phyloP scores from a whole-genome alignment of 2,888 invertebrate species.

The Diaperis boleti region DNA sequence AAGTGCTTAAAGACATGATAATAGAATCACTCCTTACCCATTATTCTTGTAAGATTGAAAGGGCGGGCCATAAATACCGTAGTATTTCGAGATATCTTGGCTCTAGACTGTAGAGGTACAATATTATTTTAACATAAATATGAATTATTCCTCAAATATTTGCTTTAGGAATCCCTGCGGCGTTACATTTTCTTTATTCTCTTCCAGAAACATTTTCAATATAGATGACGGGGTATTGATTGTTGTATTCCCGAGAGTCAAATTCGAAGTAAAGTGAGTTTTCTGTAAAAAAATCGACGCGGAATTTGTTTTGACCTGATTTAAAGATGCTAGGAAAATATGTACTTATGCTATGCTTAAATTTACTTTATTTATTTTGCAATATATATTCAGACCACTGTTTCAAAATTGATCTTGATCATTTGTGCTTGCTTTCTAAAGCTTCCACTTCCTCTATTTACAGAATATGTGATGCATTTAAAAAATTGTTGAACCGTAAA shows the following conservation, averaged over 20 bases:
- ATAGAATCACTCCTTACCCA: slow-evolving; percentile 10
- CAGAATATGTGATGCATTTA: too few relatives aligned
- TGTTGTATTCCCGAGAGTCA: slow-evolving; percentile 6
- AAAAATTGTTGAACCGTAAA: too few relatives aligned
- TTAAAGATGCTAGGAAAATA: background rate
- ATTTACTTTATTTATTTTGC: background rate
- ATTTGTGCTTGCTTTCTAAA: too few relatives aligned
- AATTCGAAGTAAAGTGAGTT: slow-evolving; percentile 1
- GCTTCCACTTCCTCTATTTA: too few relatives aligned
- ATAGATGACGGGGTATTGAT: slow-evolving; percentile 25
- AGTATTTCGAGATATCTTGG: slow-evolving; percentile 5
- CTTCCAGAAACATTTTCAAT: slow-evolving; percentile 20
- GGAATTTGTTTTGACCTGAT: background rate
- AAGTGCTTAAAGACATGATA: slow-evolving; percentile 10
- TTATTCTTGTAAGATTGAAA: slow-evolving; percentile 11
- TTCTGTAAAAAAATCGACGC: background rate
- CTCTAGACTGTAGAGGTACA: slow-evolving; percentile 1
- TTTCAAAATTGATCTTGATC: too few relatives aligned
- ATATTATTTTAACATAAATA: slow-evolving; percentile 20
- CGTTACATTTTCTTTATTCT: slow-evolving; percentile 19
- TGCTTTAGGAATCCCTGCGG: slow-evolving; percentile 18
- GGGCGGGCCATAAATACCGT: slow-evolving; percentile 6
- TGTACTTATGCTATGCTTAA: background rate
- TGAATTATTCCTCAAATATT: slow-evolving; percentile 31
- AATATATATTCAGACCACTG: background rate